Evolutionary conservation across 2,888 invertebrate species (phyloP), one percentile per base, ranked within the genome.

Genomic region (Scaeva pyrastri): DNA sequence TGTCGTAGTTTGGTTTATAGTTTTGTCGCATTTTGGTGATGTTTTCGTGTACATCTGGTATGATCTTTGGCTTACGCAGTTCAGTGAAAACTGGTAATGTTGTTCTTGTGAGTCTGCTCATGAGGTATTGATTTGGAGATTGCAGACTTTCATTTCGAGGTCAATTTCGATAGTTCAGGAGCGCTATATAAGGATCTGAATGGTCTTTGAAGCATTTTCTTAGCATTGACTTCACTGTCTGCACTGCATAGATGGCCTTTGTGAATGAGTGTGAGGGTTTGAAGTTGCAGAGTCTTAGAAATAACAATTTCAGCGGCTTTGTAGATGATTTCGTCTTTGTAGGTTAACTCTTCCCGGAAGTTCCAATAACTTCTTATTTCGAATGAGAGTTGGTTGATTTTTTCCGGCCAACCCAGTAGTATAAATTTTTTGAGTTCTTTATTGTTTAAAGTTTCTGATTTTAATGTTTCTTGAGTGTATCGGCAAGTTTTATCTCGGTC

Each of bases 401-500:
- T 76, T 52, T 76, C 41, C 7, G 85, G 78, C 81, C 81, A 83
- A n/a, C 77, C 79, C 31, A 50, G 52, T 26, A 88, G 58, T 58
- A 84, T 75, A n/a, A 41, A 71, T 56, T 84, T 58, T 45, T 80
- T 80, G 6, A 82, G 62, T 10, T 75, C 76, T 45, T 43, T 10
- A 55, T 79, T 58, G 31, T 74, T 84, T 14, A 11, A 43, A 11
- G 71, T 77, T 55, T 80, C 74, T 10, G 1, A 11, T 48, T 19
- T 71, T 16, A 81, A 52, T 66, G 80, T 74, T 43, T 64, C 31
- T 75, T 88, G 11, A 87, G 45, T 1, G 68, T 31, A 39, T 89
- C 88, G 7, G 88, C 88, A 26, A 89, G 72, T 41, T 66, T 79
- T 41, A 90, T 71, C 64, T 89, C 88, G 62, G 87, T 89, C 48